Conservation (phyloP, 2,888 invertebrate genomes). For the Papilio elwesi region DNA sequence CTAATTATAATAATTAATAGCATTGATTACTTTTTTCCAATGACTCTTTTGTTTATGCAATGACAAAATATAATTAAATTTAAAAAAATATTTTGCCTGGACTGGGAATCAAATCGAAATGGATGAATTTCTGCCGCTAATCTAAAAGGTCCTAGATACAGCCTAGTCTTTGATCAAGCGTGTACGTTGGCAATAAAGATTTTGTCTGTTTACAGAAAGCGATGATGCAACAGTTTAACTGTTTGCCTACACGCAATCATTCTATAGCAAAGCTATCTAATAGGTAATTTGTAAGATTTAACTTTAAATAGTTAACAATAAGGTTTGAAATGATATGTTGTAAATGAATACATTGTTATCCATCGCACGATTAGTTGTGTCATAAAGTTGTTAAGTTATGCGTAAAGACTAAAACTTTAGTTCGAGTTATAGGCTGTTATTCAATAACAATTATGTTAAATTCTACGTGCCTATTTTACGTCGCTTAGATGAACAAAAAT, state of each 20-base stretch:
- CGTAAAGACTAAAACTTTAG: neutral
- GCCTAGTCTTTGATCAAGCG: constrained; percentile 5
- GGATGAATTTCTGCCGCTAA: too few relatives aligned
- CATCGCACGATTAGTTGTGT: constrained; percentile 10
- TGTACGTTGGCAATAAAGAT: constrained; percentile 16
- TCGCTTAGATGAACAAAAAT: too few relatives aligned
- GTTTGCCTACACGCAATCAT: constrained; percentile 4
- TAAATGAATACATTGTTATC: constrained; percentile 1
- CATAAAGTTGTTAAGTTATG: constrained; percentile 4
- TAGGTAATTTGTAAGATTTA: neutral
- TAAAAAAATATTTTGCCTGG: too few relatives aligned
- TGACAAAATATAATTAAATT: too few relatives aligned
- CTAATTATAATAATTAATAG: too few relatives aligned
- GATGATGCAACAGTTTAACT: constrained; percentile 19
- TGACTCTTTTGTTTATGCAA: too few relatives aligned
- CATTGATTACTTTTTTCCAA: too few relatives aligned
- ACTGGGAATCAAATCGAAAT: too few relatives aligned
- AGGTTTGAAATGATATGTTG: neutral
- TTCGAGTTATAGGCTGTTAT: neutral
- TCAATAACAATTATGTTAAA: too few relatives aligned
- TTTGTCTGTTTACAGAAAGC: constrained; percentile 30
- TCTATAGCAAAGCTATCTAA: neutral
- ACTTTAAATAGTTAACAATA: neutral
- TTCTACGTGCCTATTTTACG: too few relatives aligned
- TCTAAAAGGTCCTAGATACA: neutral